phyloP scores from a whole-genome alignment of 2,797 vertebrate species.

The Lepus townsendii region DNA sequence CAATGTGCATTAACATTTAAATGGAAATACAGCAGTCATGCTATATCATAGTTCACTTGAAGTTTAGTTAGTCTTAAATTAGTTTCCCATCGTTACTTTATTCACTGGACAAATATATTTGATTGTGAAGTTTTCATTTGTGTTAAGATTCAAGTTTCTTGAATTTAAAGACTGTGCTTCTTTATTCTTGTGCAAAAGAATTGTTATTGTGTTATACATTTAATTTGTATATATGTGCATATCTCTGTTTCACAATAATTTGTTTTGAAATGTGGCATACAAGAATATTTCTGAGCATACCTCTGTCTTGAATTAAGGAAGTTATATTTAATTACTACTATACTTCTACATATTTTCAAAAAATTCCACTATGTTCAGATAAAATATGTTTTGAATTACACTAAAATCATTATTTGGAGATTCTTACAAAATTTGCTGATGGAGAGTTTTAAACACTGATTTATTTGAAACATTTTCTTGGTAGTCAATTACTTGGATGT shows the following conservation, averaged over 20 bases:
- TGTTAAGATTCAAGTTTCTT: neutral
- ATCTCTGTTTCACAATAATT: neutral
- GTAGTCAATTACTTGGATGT: neutral
- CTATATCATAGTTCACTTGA: slow-evolving; percentile 6
- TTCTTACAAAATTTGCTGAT: neutral
- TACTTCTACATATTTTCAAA: neutral
- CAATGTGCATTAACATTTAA: slow-evolving; percentile 13
- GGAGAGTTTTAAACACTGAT: neutral
- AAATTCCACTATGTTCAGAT: neutral
- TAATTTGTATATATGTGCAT: neutral
- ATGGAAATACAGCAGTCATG: neutral
- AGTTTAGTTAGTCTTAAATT: slow-evolving; percentile 11
- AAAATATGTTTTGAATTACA: slow-evolving; percentile 13
- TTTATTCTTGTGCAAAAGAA: neutral
- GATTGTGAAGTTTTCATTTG: slow-evolving; percentile 31
- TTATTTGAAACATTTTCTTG: neutral
- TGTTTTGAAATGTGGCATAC: neutral
- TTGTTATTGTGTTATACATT: neutral
- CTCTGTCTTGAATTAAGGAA: neutral
- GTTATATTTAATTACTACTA: neutral
- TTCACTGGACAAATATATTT: neutral
- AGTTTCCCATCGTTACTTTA: slow-evolving; percentile 46
- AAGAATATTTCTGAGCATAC: neutral
- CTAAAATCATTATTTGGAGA: neutral
- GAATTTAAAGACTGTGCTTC: neutral